These are phyloP conservation scores for Silurus glanis DNA, from an alignment of 2,113 vertebrate species.

Conservation along the genomic window DNA sequence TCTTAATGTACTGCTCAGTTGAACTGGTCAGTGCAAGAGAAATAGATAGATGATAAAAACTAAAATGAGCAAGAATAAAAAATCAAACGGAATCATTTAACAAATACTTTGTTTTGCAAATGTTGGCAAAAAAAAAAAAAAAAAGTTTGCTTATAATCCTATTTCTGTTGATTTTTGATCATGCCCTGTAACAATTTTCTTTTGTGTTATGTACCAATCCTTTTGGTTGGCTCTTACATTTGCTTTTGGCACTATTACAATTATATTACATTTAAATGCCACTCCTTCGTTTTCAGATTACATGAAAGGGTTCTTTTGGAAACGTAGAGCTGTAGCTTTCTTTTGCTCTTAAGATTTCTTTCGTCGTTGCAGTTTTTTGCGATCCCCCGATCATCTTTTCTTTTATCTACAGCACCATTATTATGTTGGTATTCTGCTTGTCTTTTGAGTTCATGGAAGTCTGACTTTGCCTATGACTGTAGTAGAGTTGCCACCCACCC, in stretches of 20 bases:
- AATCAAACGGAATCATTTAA: slow-evolving; percentile 77
- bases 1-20: slow-evolving; percentile 79
- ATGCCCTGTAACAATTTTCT: slow-evolving; percentile 63
- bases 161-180: slow-evolving; percentile 55
- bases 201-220: slow-evolving; percentile 56
- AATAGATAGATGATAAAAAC: slow-evolving; percentile 23
- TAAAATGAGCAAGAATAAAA: slow-evolving; percentile 43
- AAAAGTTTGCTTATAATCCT: slow-evolving; percentile 65
- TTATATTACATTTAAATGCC: slow-evolving; percentile 59
- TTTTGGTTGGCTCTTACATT: slow-evolving; percentile 57
- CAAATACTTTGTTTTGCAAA: slow-evolving; percentile 61
- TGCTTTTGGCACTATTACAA: slow-evolving; percentile 61
- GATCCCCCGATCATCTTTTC: slow-evolving; percentile 10
- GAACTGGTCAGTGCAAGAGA: slow-evolving; percentile 42
- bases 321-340: slow-evolving; percentile 38
- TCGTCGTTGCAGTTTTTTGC: background rate
- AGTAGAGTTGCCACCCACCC: background rate
- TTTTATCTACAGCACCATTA: slow-evolving; percentile 8
- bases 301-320: slow-evolving; percentile 41
- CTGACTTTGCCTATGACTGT: slow-evolving; percentile 36
- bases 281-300: slow-evolving; percentile 59
- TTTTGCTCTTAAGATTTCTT: slow-evolving; percentile 43
- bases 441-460: slow-evolving; percentile 16
- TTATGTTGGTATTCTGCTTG: slow-evolving; percentile 18
- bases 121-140: slow-evolving; percentile 55